These are phyloP conservation scores for Silurus meridionalis DNA, from an alignment of 2,113 vertebrate species.

Conservation along the genomic window DNA sequence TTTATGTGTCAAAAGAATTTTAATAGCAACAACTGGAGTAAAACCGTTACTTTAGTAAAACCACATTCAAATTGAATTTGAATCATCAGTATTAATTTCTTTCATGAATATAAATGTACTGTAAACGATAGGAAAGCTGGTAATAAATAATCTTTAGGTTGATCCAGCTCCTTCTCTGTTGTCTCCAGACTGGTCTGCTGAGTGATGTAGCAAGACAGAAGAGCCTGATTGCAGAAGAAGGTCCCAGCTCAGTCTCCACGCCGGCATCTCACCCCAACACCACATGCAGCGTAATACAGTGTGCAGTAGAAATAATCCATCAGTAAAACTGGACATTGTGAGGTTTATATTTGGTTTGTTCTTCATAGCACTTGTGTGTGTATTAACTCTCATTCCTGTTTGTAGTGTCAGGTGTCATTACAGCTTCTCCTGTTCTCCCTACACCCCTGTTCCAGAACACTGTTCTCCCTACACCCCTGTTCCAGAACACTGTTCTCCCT, in stretches of 20 bases:
- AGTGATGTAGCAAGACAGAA: slow-evolving; percentile 50
- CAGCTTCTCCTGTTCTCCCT: background rate
- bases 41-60: too few species aligned
- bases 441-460: background rate
- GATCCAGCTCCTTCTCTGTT: background rate
- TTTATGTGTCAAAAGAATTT: too few species aligned
- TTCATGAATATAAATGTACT: too few species aligned
- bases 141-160: too few species aligned
- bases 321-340: background rate
- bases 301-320: background rate
- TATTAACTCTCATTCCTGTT: background rate
- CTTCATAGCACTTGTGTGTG: background rate
- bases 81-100: too few species aligned
- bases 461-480: too few species aligned
- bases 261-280: slow-evolving; percentile 15
- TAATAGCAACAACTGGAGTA: background rate
- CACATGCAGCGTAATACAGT: background rate
- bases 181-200: slow-evolving; percentile 40
- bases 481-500: too few species aligned
- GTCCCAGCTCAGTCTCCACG: slow-evolving; percentile 44
- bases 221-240: slow-evolving; percentile 69
- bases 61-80: too few species aligned
- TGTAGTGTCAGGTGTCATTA: background rate
- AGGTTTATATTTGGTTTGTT: background rate
- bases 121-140: too few species aligned